Conservation (phyloP, 2,797 vertebrate species). For the Aplochiton taeniatus region DNA sequence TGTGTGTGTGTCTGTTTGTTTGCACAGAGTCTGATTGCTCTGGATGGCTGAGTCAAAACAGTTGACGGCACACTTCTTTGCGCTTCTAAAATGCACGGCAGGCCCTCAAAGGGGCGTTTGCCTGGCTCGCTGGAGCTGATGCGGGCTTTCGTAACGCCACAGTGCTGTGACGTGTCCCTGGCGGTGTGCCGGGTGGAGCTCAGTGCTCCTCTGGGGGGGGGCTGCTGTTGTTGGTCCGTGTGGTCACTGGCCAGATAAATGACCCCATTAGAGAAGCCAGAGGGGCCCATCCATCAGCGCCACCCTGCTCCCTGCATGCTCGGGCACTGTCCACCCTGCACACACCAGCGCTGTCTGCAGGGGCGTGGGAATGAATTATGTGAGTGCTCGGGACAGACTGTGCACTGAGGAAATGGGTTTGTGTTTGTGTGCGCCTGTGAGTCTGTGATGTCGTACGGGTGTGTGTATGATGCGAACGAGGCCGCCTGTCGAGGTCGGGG, state of each 20-base stretch:
- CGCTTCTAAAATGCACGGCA: neutral
- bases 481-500: neutral
- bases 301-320: constrained; percentile 43
- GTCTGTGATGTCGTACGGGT: constrained; percentile 4
- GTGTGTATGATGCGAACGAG: constrained; percentile 6
- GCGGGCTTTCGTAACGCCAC: neutral
- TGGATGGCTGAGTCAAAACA: too few relatives aligned
- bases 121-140: too few relatives aligned
- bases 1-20: neutral
- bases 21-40: too few relatives aligned
- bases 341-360: constrained; percentile 11
- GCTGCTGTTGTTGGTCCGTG: constrained; percentile 38
- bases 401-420: constrained; percentile 1
- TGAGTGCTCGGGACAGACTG: constrained; percentile 23
- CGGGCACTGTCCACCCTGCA: constrained; percentile 54
- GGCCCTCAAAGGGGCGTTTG: too few relatives aligned
- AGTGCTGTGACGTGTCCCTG: neutral
- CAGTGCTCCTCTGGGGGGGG: constrained; percentile 14
- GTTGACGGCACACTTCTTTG: neutral
- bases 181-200: neutral
- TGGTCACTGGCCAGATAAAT: constrained; percentile 71
- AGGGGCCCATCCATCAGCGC: constrained; percentile 67
- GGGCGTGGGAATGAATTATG: constrained; percentile 48
- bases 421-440: constrained; percentile 5
- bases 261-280: constrained; percentile 64